A percentile compares a stretch with the other conserved stretches of the same genome.
These are phyloP conservation scores for Xenopus laevis DNA, from an alignment of 2,113 vertebrate species.

Conservation along the genomic window DNA sequence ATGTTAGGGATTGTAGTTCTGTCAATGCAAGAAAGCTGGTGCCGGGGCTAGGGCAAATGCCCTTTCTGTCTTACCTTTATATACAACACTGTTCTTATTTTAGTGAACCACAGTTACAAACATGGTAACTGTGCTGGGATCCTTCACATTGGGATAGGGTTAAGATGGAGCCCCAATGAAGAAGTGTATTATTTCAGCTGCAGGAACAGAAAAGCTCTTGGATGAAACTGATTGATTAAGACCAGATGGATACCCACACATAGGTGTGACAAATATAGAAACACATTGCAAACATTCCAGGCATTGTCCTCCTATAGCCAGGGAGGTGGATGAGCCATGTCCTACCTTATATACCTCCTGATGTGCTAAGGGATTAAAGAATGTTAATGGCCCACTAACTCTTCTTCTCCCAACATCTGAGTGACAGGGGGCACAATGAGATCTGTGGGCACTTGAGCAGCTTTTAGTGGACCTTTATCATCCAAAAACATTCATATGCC, in stretches of 20 bases:
- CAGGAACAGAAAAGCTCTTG: slow-evolving; percentile 70
- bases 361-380: slow-evolving; percentile 67
- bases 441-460: slow-evolving; percentile 45
- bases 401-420: slow-evolving; percentile 50
- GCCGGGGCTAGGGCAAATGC: no score
- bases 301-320: slow-evolving; percentile 67
- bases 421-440: slow-evolving; percentile 52
- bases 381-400: slow-evolving; percentile 66
- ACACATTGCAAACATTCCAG: slow-evolving; percentile 81
- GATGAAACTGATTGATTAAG: slow-evolving; percentile 87
- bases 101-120: no score
- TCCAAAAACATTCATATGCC: no score
- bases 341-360: slow-evolving; percentile 73
- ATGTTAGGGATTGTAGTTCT: no score
- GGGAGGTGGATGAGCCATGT: slow-evolving; percentile 60
- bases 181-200: slow-evolving; percentile 87
- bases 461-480: no score
- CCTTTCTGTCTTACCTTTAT: no score
- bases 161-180: slow-evolving; percentile 62
- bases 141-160: slow-evolving; percentile 28
- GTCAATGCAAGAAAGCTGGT: no score
- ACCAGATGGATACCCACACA: slow-evolving; percentile 88
- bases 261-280: slow-evolving; percentile 86
- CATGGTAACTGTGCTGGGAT: not conserved
- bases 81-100: no score